phyloP scores from a whole-genome alignment of 2,888 invertebrate species.

The Hymenopus coronatus region DNA sequence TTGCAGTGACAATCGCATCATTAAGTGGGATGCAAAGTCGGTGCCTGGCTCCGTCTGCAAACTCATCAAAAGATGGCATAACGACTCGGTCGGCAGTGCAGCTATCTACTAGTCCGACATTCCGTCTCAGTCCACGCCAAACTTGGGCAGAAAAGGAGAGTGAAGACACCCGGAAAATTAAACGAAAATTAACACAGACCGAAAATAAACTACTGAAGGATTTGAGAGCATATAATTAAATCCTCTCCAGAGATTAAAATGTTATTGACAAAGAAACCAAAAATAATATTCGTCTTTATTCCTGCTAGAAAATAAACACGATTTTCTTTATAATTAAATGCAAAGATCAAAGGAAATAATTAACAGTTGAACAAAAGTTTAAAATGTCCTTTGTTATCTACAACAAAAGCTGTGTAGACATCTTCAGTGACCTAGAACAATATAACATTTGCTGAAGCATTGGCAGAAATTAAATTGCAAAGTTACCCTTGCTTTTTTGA shows the following conservation, averaged over 20 bases:
- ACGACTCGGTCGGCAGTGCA: neutral
- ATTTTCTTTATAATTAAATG: neutral
- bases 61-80: neutral
- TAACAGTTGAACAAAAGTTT: neutral
- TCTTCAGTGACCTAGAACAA: neutral
- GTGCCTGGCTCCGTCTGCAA: neutral
- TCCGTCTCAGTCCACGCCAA: neutral
- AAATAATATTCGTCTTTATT: neutral
- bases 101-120: neutral
- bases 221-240: neutral
- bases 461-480: neutral
- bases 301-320: neutral
- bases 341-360: neutral
- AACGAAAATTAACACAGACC: neutral
- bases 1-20: constrained; percentile 4
- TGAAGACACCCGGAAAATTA: neutral
- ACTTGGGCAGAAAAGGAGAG: neutral
- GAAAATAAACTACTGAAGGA: neutral
- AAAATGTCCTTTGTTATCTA: neutral
- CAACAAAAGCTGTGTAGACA: neutral
- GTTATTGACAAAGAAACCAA: neutral
- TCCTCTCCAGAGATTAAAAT: neutral
- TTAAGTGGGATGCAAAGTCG: neutral
- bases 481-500: no score
- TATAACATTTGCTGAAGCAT: neutral